Conservation (phyloP, 2,113 vertebrate species). For the Phalacrocorax pelagicus region DNA sequence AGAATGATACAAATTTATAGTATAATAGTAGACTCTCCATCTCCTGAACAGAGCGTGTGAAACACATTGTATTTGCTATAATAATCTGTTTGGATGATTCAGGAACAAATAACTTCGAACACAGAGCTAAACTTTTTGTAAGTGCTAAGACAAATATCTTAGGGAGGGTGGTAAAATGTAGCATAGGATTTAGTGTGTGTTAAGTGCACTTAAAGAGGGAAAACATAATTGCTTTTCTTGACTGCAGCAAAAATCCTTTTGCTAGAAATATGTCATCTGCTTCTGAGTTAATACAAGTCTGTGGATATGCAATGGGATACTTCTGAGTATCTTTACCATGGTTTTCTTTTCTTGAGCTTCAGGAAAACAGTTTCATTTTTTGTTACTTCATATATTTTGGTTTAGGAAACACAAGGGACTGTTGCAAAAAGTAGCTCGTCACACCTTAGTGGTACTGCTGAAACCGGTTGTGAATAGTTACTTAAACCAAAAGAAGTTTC, state of each 20-base stretch:
- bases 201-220: background rate
- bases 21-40: background rate
- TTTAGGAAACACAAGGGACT: conserved; percentile 50
- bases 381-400: background rate
- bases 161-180: background rate
- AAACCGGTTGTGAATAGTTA: conserved; percentile 58
- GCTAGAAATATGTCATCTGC: background rate
- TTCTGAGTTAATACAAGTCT: background rate
- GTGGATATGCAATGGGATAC: background rate
- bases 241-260: background rate
- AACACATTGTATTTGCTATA: background rate
- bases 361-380: background rate
- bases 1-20: background rate
- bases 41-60: background rate
- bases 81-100: background rate
- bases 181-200: background rate
- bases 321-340: background rate
- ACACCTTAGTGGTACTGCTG: conserved; percentile 67
- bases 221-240: background rate
- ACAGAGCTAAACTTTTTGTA: background rate
- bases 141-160: background rate
- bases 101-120: background rate
- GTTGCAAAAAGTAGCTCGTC: conserved; percentile 58
- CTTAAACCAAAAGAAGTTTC: conserved; percentile 68
- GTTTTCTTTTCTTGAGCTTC: background rate